These are phyloP conservation scores for Calycopis cecrops DNA, from an alignment of 1,140 invertebrate species.

Conservation along the genomic window DNA sequence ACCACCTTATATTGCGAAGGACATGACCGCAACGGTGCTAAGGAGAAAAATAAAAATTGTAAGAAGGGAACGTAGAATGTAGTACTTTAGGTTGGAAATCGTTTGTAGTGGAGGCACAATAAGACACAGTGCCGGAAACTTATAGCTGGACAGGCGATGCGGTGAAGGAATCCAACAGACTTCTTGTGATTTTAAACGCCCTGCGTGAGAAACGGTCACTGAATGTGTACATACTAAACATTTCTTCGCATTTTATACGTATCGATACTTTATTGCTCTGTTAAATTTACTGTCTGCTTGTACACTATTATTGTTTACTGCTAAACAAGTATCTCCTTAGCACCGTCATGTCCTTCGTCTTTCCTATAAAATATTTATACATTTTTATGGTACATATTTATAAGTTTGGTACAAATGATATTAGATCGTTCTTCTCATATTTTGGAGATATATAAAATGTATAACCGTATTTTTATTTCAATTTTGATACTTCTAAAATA, in stretches of 20 bases:
- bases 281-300: not conserved
- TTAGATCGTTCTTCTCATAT: no score
- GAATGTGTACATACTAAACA: constrained; percentile 19
- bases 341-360: no score
- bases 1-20: constrained; percentile 28
- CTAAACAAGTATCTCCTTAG: not conserved
- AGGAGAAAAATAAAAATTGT: constrained; percentile 14
- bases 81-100: constrained; percentile 19
- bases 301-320: not conserved
- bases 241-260: constrained; percentile 8
- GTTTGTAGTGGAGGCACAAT: constrained; percentile 25
- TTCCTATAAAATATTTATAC: no score
- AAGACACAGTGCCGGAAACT: constrained; percentile 34
- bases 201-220: constrained; percentile 27
- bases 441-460: no score
- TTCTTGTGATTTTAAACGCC: constrained; percentile 23
- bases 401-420: no score
- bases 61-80: constrained; percentile 19
- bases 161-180: constrained; percentile 32
- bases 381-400: no score
- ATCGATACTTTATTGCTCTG: constrained; percentile 2
- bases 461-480: no score
- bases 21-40: constrained; percentile 22
- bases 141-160: constrained; percentile 27
- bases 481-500: no score